Evolutionary conservation across 2,113 vertebrate genomes (phyloP).

Genomic region (Phalacrocorax carbo): DNA sequence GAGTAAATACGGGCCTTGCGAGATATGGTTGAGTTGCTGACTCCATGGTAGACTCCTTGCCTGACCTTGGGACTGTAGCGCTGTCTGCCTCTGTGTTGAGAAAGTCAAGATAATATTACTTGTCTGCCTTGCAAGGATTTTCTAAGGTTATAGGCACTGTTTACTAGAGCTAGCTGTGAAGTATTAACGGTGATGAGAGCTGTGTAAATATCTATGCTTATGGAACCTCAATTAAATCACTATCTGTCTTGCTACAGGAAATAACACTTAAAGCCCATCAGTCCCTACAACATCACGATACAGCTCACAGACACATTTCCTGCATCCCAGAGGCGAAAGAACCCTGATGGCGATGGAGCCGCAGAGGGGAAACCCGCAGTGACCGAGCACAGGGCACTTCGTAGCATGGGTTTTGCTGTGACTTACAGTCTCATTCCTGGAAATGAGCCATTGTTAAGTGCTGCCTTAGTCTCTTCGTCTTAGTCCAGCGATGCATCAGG

Average conservation of each 20-base stretch:
- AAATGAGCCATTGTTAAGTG: background rate
- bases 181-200: background rate
- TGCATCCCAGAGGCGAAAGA: background rate
- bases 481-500: background rate
- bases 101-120: constrained; percentile 37
- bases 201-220: background rate
- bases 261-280: background rate
- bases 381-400: background rate
- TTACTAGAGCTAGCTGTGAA: background rate
- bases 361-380: background rate
- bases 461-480: background rate
- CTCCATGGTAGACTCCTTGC: background rate
- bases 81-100: background rate
- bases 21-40: background rate
- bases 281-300: background rate
- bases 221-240: constrained; percentile 4
- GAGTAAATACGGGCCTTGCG: background rate
- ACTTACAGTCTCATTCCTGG: background rate
- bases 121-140: background rate
- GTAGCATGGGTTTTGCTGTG: background rate
- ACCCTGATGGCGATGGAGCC: accelerated
- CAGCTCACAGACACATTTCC: background rate
- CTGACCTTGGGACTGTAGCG: constrained; percentile 39
- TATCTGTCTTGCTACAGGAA: background rate
- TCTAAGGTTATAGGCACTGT: background rate